phyloP scores from a whole-genome alignment of 2,797 vertebrate species.

The Tauraco hartlaubi region DNA sequence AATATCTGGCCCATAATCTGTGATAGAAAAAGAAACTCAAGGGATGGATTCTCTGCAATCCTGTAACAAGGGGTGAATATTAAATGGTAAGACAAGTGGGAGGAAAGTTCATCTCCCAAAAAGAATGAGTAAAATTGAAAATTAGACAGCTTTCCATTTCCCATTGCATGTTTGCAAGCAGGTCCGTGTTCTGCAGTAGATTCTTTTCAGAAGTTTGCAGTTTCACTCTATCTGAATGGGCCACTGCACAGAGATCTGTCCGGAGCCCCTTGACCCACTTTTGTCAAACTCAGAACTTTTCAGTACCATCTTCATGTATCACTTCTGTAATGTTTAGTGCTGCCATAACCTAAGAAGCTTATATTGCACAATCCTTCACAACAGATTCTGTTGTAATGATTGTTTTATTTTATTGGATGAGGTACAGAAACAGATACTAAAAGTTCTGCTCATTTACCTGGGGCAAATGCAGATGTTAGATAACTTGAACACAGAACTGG shows the following conservation, averaged over 20 bases:
- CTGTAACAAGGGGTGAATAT: neutral
- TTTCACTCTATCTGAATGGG: neutral
- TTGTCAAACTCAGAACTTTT: neutral
- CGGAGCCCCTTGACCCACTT: neutral
- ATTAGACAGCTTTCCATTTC: neutral
- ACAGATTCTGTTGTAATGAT: neutral
- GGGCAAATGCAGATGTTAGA: fast-evolving
- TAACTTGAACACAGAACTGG: neutral
- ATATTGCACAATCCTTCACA: neutral
- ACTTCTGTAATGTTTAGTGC: neutral
- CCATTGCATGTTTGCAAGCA: neutral
- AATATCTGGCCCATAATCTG: neutral
- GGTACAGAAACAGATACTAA: neutral
- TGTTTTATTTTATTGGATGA: neutral
- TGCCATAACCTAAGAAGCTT: neutral
- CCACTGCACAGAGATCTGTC: neutral
- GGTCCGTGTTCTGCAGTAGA: neutral
- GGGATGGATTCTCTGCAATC: neutral
- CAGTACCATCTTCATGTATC: neutral
- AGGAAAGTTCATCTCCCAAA: neutral
- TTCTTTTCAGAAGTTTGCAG: neutral
- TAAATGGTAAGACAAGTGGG: neutral
- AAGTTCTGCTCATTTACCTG: neutral
- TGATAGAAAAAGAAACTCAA: neutral
- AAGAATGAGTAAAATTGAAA: neutral